phyloP scores from a whole-genome alignment of 2,797 vertebrate species.

The Pitangus sulphuratus region DNA sequence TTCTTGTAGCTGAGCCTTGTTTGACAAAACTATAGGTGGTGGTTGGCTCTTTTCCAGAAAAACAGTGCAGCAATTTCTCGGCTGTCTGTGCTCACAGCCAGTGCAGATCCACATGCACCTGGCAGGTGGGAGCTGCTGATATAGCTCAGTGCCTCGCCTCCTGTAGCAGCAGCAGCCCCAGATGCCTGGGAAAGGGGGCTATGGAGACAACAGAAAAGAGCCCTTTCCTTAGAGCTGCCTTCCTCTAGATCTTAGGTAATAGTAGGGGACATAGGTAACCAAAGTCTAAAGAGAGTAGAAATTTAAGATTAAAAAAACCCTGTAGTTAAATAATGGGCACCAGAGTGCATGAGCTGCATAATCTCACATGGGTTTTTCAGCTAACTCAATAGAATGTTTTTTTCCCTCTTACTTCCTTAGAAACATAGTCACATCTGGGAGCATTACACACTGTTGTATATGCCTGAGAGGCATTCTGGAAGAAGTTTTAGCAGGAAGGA shows the following conservation, averaged over 20 bases:
- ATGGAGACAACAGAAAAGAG: neutral
- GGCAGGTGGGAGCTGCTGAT: neutral
- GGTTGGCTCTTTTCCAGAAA: neutral
- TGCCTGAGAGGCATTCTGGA: conserved; percentile 15
- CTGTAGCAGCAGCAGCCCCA: neutral
- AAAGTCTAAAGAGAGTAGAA: neutral
- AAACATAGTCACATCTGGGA: neutral
- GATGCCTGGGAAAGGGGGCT: neutral
- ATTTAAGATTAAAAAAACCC: neutral
- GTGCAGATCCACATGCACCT: neutral
- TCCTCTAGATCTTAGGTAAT: neutral
- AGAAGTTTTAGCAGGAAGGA: neutral
- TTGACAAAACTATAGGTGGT: neutral
- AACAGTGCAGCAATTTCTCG: neutral
- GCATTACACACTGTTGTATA: neutral
- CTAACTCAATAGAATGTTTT: neutral
- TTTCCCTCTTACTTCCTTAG: neutral
- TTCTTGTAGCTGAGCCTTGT: neutral
- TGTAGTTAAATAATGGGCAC: rapidly evolving
- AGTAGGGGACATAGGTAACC: neutral
- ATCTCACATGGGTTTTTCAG: neutral
- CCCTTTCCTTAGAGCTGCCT: neutral
- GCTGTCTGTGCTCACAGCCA: neutral
- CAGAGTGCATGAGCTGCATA: neutral
- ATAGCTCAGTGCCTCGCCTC: neutral